Conservation (phyloP, 2,797 vertebrate species). For the Notamacropus eugenii region DNA sequence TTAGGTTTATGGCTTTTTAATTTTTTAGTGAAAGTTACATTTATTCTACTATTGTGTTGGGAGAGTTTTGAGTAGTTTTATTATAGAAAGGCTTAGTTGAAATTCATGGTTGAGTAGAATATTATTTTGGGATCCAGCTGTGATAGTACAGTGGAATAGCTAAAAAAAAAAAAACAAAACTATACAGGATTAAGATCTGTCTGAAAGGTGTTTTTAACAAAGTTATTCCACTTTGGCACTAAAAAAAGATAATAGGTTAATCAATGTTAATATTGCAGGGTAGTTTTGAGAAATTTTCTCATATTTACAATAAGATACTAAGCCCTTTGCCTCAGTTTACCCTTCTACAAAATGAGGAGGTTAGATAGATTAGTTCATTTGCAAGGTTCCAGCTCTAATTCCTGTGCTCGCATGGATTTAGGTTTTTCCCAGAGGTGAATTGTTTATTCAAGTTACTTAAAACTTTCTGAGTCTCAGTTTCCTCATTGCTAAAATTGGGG, state of each 20-base stretch:
- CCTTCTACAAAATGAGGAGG: neutral
- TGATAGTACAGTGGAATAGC: neutral
- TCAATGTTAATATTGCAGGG: neutral
- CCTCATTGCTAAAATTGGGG: neutral
- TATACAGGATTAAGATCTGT: neutral
- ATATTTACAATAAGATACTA: neutral
- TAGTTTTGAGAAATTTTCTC: neutral
- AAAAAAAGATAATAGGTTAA: neutral
- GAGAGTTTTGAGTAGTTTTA: neutral
- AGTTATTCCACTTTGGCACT: neutral
- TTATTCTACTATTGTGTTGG: neutral
- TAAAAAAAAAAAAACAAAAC: neutral
- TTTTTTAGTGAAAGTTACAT: neutral
- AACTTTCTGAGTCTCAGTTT: neutral
- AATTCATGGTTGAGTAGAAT: neutral
- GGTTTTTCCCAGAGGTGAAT: neutral
- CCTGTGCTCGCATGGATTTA: neutral
- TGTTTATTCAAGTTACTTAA: neutral
- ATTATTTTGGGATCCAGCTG: neutral
- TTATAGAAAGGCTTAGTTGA: neutral
- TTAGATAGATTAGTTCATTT: neutral
- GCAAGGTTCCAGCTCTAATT: neutral
- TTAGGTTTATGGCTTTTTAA: neutral
- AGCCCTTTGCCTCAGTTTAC: neutral
- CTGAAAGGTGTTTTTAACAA: neutral